A percentile compares a stretch with the other conserved stretches of the same genome.
phyloP scores from a whole-genome alignment of 2,113 vertebrate genomes.

The Sturnira hondurensis region DNA sequence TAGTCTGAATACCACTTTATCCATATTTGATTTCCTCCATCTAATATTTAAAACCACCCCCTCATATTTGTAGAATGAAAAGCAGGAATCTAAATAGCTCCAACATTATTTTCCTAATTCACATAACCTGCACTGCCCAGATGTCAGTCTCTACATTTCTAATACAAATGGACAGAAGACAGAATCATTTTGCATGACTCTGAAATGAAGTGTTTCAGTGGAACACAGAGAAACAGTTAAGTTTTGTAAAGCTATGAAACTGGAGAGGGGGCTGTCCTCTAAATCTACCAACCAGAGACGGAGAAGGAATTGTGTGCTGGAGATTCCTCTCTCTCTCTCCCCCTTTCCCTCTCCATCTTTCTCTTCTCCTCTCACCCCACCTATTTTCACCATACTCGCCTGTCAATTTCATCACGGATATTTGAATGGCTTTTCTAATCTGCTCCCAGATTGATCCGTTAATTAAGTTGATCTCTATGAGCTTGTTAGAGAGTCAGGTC shows the following conservation, averaged over 20 bases:
- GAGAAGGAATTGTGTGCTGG: background rate
- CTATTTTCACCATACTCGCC: background rate
- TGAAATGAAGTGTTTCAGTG: background rate
- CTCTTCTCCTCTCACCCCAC: background rate
- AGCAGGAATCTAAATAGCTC: constrained; percentile 50
- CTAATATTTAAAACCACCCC: constrained; percentile 65
- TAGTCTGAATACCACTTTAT: constrained; percentile 40
- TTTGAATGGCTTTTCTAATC: constrained; percentile 49
- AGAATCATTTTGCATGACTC: constrained; percentile 45
- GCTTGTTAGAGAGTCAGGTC: background rate
- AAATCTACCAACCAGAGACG: constrained; percentile 32
- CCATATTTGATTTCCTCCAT: constrained; percentile 63
- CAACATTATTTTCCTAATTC: constrained; percentile 46
- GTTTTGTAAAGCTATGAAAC: constrained; percentile 46
- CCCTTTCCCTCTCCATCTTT: background rate
- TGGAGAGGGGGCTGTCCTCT: constrained; percentile 18
- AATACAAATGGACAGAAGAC: constrained; percentile 49
- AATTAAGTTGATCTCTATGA: constrained; percentile 34
- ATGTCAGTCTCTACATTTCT: constrained; percentile 12
- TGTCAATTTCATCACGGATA: constrained; percentile 37
- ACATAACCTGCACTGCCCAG: background rate
- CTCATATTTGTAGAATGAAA: constrained; percentile 48
- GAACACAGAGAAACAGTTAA: constrained; percentile 43
- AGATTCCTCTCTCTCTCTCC: background rate
- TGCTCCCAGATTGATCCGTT: constrained; percentile 42